Evolutionary conservation across 2,888 invertebrate species (phyloP).

Genomic region (Pterostichus madidus): DNA sequence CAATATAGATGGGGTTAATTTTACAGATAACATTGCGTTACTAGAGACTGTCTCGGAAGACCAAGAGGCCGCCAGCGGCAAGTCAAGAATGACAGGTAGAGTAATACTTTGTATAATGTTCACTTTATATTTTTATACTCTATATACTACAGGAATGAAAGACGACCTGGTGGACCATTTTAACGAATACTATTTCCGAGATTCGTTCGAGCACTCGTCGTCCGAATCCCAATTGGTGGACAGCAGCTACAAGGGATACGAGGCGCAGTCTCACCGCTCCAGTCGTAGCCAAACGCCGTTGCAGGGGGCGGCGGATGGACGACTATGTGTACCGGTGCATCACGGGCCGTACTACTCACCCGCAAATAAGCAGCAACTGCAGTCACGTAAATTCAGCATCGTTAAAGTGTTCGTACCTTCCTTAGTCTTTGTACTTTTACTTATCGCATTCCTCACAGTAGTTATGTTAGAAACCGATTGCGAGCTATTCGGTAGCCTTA

Average conservation of each 20-base stretch:
- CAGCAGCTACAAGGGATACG: slow-evolving; percentile 75
- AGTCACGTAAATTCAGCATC: slow-evolving; percentile 81
- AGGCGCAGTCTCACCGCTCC: slow-evolving; percentile 77
- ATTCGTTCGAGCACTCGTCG: slow-evolving; percentile 89
- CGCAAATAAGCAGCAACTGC: slow-evolving; percentile 74
- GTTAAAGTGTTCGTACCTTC: slow-evolving; percentile 88
- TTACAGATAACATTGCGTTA: slow-evolving; percentile 76
- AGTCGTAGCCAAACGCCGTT: slow-evolving; percentile 78
- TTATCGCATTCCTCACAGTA: slow-evolving; percentile 84
- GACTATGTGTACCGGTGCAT: slow-evolving; percentile 73
- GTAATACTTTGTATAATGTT: slow-evolving; percentile 20
- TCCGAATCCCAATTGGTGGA: slow-evolving; percentile 86
- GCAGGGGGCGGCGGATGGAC: slow-evolving; percentile 75
- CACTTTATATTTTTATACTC: slow-evolving; percentile 36
- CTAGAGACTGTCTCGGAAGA: slow-evolving; percentile 87
- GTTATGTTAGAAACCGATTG: slow-evolving; percentile 90
- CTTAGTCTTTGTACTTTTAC: slow-evolving; percentile 85
- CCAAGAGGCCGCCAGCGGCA: slow-evolving; percentile 78
- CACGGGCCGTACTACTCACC: slow-evolving; percentile 70
- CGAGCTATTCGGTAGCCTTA: slow-evolving; percentile 83
- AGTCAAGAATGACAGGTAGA: slow-evolving; percentile 75
- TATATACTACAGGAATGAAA: slow-evolving; percentile 72
- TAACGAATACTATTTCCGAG: slow-evolving; percentile 86
- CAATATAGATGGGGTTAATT: slow-evolving; percentile 74
- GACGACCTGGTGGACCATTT: slow-evolving; percentile 77